Conservation (phyloP, 2,888 invertebrate species). For the Drosophila barbarae region DNA sequence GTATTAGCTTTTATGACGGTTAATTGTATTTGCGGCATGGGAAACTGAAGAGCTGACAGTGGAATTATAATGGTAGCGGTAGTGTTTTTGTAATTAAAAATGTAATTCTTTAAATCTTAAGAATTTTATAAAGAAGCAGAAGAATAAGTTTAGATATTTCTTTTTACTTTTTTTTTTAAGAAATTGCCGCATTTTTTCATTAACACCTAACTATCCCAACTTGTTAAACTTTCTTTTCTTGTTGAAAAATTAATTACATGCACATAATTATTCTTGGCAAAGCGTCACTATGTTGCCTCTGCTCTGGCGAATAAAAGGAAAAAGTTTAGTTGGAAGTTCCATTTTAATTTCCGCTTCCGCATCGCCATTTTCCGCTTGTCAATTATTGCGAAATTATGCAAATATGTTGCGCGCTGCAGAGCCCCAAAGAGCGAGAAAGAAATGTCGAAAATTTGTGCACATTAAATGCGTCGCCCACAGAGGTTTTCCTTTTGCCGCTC, state of each 20-base stretch:
- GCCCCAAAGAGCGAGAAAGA: slow-evolving; percentile 40
- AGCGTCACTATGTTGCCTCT: slow-evolving; percentile 15
- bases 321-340: slow-evolving; percentile 67
- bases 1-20: slow-evolving; percentile 54
- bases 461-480: slow-evolving; percentile 53
- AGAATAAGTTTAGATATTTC: not conserved
- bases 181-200: too few species aligned
- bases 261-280: slow-evolving; percentile 33
- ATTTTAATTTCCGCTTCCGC: slow-evolving; percentile 71
- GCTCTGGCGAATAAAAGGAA: slow-evolving; percentile 13
- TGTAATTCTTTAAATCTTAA: not conserved
- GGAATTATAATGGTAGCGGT: not conserved
- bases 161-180: too few species aligned
- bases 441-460: slow-evolving; percentile 59
- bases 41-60: not conserved
- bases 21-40: slow-evolving; percentile 50
- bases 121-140: not conserved
- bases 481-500: slow-evolving; percentile 11
- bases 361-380: slow-evolving; percentile 71
- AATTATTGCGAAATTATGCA: slow-evolving; percentile 73
- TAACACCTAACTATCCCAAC: not conserved
- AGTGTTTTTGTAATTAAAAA: not conserved
- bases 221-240: not conserved
- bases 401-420: slow-evolving; percentile 49
- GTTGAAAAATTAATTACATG: slow-evolving; percentile 30